Percentiles rank a stretch among this genome's conserved stretches.
Conservation (phyloP, 2,888 invertebrate genomes). For the Caprella mutica region DNA sequence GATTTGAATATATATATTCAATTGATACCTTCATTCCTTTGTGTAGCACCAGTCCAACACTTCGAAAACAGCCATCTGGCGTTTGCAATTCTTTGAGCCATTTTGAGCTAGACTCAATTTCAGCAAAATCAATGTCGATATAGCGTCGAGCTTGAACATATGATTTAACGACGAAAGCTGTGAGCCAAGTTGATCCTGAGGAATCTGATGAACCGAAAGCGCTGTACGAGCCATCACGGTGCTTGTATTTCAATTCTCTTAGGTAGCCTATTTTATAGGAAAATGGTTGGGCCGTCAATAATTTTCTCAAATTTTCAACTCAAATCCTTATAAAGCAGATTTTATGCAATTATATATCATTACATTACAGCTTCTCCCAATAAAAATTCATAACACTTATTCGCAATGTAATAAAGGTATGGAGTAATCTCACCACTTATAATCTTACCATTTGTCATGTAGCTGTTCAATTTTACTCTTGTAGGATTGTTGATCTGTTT, state of each 20-base stretch:
- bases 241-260: slow-evolving; percentile 61
- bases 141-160: slow-evolving; percentile 42
- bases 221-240: slow-evolving; percentile 65
- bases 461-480: slow-evolving; percentile 43
- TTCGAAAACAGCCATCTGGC: slow-evolving; percentile 44
- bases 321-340: too few relatives aligned
- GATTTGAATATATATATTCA: too few relatives aligned
- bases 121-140: slow-evolving; percentile 47
- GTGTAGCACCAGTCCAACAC: slow-evolving; percentile 34
- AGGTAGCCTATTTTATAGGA: too few relatives aligned
- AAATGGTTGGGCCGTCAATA: too few relatives aligned
- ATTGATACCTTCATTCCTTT: slow-evolving; percentile 36
- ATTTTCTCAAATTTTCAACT: too few relatives aligned
- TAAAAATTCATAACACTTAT: too few relatives aligned
- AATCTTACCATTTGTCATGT: slow-evolving; percentile 50
- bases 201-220: slow-evolving; percentile 59
- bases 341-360: too few relatives aligned
- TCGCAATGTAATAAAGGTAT: too few relatives aligned
- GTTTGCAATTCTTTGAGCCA: slow-evolving; percentile 58
- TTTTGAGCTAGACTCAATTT: slow-evolving; percentile 45
- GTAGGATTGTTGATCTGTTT: slow-evolving; percentile 15
- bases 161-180: slow-evolving; percentile 57
- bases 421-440: too few relatives aligned
- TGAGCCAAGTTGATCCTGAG: slow-evolving; percentile 62
- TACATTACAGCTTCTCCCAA: too few relatives aligned